phyloP scores from a whole-genome alignment of 2,888 invertebrate genomes.

The Notocelia uddmanniana region DNA sequence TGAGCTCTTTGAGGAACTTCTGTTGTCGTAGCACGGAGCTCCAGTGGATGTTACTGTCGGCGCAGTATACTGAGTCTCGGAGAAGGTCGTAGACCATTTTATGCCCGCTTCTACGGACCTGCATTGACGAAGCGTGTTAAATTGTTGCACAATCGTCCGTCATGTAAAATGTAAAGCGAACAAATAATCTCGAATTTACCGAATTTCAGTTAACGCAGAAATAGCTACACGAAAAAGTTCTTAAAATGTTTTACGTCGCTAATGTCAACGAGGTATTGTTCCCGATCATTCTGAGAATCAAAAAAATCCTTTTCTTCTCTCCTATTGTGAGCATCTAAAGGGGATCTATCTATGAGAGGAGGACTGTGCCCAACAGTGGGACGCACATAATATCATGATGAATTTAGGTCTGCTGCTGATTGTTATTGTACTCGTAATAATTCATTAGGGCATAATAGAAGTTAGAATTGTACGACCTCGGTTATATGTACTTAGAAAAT shows the following conservation, averaged over 20 bases:
- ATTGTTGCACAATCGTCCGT: background rate
- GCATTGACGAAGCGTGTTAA: constrained; percentile 7
- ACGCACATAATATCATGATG: no score
- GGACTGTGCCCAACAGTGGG: no score
- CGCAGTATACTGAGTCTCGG: constrained; percentile 70
- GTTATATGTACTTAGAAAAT: no score
- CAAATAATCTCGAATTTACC: background rate
- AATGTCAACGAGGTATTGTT: no score
- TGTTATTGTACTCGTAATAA: background rate
- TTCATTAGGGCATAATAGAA: background rate
- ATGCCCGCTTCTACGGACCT: constrained; percentile 86
- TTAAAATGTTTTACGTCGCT: background rate
- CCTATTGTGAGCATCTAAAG: no score
- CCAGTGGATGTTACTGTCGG: constrained; percentile 90
- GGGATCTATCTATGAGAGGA: no score
- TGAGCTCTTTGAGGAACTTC: constrained; percentile 89
- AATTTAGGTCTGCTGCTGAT: no score
- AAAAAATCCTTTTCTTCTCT: no score
- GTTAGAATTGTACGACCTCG: no score
- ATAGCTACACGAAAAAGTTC: background rate
- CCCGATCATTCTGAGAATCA: no score
- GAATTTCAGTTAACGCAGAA: background rate
- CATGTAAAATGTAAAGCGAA: background rate
- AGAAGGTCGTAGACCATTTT: constrained; percentile 85
- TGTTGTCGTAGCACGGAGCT: constrained; percentile 91